These are phyloP conservation scores for Spongilla lacustris DNA, from an alignment of 37 sponge, comb jelly and placozoan genomes.

Conservation along the genomic window DNA sequence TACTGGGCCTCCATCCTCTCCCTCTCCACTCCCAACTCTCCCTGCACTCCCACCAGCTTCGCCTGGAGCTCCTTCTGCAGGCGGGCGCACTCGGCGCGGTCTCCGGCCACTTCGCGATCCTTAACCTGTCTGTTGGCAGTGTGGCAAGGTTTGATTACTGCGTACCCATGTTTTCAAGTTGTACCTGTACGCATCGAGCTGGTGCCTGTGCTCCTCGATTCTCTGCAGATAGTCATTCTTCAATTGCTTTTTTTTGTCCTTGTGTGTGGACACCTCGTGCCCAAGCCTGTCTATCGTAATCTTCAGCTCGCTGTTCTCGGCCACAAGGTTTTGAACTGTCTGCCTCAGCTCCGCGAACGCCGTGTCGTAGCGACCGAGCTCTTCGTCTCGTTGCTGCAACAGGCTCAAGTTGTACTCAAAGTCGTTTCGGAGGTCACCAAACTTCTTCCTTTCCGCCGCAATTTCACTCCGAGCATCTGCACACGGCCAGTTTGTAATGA, in stretches of 20 bases:
- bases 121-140: neutral
- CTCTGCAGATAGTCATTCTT: constrained; percentile 15
- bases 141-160: neutral
- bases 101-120: constrained; percentile 25
- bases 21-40: constrained; percentile 5
- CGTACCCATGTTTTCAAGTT: neutral
- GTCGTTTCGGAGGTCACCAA: constrained; percentile 32
- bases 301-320: constrained; percentile 68
- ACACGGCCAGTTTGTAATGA: too few species aligned
- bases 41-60: constrained; percentile 29
- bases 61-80: constrained; percentile 26
- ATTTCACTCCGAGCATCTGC: constrained; percentile 15
- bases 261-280: neutral
- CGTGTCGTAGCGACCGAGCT: constrained; percentile 50
- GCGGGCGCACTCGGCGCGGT: constrained; percentile 1
- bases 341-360: constrained; percentile 36
- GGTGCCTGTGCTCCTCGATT: constrained; percentile 20
- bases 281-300: constrained; percentile 22
- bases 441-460: constrained; percentile 11
- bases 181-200: constrained; percentile 17
- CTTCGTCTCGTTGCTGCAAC: constrained; percentile 41
- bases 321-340: constrained; percentile 26
- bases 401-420: constrained; percentile 58
- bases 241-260: constrained; percentile 12
- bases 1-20: constrained; percentile 17